Conservation (phyloP, 2,797 vertebrate species). For the Erpetoichthys calabaricus region DNA sequence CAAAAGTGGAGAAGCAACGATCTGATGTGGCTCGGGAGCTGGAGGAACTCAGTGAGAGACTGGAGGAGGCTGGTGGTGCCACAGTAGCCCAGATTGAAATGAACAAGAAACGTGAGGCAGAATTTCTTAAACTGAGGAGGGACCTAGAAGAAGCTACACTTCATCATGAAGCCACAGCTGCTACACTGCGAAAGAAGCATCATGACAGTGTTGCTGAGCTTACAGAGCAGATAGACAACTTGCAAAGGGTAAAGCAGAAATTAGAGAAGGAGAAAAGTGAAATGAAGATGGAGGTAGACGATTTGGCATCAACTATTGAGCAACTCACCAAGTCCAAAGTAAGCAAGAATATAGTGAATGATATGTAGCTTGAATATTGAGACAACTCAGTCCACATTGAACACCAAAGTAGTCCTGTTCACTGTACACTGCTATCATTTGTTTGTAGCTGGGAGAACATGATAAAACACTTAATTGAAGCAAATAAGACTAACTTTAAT, state of each 20-base stretch:
- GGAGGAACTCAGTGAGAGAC: constrained; percentile 76
- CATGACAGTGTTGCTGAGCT: constrained; percentile 65
- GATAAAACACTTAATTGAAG: no score
- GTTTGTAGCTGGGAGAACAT: no score
- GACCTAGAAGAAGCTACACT: constrained; percentile 78
- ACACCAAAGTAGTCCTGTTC: no score
- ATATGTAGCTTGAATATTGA: no score
- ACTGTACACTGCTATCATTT: no score
- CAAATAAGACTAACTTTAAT: no score
- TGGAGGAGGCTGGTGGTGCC: constrained; percentile 76
- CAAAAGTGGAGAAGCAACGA: constrained; percentile 81
- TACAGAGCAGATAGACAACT: constrained; percentile 74
- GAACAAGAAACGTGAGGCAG: constrained; percentile 73
- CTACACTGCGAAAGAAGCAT: constrained; percentile 71
- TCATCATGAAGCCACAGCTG: constrained; percentile 66
- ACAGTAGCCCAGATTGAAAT: constrained; percentile 72
- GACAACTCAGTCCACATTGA: no score
- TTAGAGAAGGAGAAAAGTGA: constrained; percentile 83
- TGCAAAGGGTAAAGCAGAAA: constrained; percentile 82
- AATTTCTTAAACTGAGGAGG: constrained; percentile 65
- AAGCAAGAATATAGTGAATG: neutral
- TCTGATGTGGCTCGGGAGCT: constrained; percentile 68
- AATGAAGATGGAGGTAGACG: constrained; percentile 79
- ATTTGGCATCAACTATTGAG: constrained; percentile 72
- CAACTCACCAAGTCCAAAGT: constrained; percentile 80